Evolutionary conservation across 2,888 invertebrate species (phyloP), one percentile per base, ranked within the genome.

Genomic region (Meghimatium bilineatum): DNA sequence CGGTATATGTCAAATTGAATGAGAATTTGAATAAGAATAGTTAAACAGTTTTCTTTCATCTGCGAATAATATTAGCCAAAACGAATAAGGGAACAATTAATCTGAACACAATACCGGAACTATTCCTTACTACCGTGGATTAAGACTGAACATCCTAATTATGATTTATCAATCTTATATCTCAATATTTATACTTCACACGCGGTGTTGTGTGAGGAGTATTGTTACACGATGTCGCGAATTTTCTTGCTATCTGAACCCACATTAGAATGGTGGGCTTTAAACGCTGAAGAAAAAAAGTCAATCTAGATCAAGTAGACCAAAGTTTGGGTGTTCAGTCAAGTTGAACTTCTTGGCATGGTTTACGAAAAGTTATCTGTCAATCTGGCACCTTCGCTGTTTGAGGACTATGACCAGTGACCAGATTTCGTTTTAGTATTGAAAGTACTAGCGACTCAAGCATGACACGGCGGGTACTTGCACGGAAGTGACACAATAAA

Each of bases 111-210:
- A 17, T 66, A 32, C 1, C 29, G 14, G 5, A 14, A 66, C 32
- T 32, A 32, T 32, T 66, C 32, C 29, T 66, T 32, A 5, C 20
- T 8, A 1, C 29, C 29, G 14, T 29, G 66, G 2, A 20, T 20
- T 14, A 1, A 14, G 14, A 8, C 2, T 14, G 29, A 74, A 52
- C 52, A 74, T 74, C 32, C 12, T 32, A 20, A 52, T 23, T n/a
- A 14, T n/a, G 8, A 8, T 8, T n/a, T 72, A 17, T 10, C 14
- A n/a, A 23, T 29, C 74, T 32, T 52, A 52, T 52, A 74, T 3
- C 23, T 0, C 74, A 32, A 32, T 74, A 74, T 74, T 74, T 74
- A 74, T 74, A 74, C 74, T 32, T 26, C 32, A 10, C 52, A 32
- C 29, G 44, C 74, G 1, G 74, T 74, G 74, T 52, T 52, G 52